These are phyloP conservation scores for Meriones unguiculatus DNA, from an alignment of 2,113 vertebrate species.

Conservation along the genomic window DNA sequence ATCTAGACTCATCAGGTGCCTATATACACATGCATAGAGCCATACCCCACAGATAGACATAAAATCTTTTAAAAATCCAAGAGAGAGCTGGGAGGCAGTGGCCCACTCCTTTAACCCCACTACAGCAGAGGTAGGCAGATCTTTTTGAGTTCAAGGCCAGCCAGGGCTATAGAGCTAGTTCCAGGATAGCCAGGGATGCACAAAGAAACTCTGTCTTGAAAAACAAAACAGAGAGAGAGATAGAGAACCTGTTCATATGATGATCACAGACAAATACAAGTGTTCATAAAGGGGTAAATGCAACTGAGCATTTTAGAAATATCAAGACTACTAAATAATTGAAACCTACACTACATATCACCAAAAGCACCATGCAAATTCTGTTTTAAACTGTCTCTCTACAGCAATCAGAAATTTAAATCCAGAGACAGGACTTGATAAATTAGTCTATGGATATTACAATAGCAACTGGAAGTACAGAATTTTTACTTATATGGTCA, in stretches of 20 bases:
- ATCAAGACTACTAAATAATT: conserved; percentile 33
- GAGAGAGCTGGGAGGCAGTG: neutral
- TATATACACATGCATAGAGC: neutral
- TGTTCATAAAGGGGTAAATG: neutral
- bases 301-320: conserved; percentile 6
- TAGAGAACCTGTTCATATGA: neutral
- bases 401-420: neutral
- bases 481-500: conserved; percentile 10
- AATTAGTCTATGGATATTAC: neutral
- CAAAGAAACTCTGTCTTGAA: neutral
- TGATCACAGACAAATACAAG: neutral
- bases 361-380: conserved; percentile 27
- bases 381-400: conserved; percentile 7
- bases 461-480: neutral
- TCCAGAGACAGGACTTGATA: neutral
- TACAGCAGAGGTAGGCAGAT: neutral
- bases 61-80: neutral
- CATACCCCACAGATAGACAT: neutral
- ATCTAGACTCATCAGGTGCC: neutral
- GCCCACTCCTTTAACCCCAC: neutral
- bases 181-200: neutral
- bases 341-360: neutral
- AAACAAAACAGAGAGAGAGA: neutral
- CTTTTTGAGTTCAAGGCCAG: neutral
- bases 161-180: neutral